Evolutionary conservation across 1,140 invertebrate genomes (phyloP).

Genomic region (Temnothorax curvispinosus): DNA sequence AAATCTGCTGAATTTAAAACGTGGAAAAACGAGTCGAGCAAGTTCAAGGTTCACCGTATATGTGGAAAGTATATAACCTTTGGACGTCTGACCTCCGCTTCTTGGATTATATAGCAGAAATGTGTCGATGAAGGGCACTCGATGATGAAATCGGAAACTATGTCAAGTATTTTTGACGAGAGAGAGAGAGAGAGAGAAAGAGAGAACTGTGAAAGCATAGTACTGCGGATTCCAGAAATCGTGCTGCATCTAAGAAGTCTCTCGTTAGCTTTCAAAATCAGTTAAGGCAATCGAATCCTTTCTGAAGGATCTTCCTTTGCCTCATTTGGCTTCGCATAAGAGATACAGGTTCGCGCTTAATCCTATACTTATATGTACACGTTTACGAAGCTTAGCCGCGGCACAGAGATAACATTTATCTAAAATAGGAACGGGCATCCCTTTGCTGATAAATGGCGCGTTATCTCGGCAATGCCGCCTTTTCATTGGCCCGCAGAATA

Average conservation of each 20-base stretch:
- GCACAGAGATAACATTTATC: constrained; percentile 69
- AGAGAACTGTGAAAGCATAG: neutral
- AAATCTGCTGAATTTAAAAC: neutral
- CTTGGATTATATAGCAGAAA: neutral
- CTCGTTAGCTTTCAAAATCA: constrained; percentile 21
- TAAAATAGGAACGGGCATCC: constrained; percentile 41
- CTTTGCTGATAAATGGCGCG: constrained; percentile 56
- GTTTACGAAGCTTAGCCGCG: constrained; percentile 33
- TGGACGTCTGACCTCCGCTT: constrained; percentile 42
- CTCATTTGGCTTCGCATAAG: too few species aligned
- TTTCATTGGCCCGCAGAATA: constrained; percentile 53
- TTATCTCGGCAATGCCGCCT: constrained; percentile 59
- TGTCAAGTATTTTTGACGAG: constrained; percentile 64
- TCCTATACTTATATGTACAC: neutral
- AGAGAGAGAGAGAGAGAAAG: neutral
- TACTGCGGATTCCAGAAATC: constrained; percentile 13
- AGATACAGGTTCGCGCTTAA: constrained; percentile 6
- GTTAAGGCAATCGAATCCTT: constrained; percentile 27
- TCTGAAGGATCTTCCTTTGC: neutral
- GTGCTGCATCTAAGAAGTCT: neutral
- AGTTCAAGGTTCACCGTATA: constrained; percentile 46
- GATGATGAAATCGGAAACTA: constrained; percentile 68
- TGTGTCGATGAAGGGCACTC: constrained; percentile 61
- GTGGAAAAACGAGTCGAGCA: constrained; percentile 9
- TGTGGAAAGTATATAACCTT: neutral